These are phyloP conservation scores for Enteromius afrohamiltoni DNA, from an alignment of 2,797 vertebrate genomes.

Conservation along the genomic window DNA sequence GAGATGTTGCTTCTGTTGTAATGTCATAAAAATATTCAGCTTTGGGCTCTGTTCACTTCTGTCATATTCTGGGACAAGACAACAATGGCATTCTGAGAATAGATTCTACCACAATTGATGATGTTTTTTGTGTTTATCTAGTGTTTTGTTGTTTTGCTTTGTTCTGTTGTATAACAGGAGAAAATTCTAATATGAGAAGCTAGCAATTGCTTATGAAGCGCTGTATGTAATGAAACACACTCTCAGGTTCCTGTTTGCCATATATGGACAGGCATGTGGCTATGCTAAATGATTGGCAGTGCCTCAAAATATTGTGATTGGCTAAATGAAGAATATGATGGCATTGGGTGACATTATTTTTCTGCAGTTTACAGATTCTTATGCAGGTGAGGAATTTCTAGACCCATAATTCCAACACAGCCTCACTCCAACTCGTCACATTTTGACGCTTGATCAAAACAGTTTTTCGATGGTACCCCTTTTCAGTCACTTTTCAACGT, in stretches of 20 bases:
- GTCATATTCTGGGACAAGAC: slow-evolving; percentile 19
- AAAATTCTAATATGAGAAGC: background rate
- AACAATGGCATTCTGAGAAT: slow-evolving; percentile 21
- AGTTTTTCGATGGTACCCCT: too few relatives aligned
- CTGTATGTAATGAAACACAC: background rate
- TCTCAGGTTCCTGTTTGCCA: background rate
- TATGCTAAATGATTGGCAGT: background rate
- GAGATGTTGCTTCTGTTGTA: slow-evolving; percentile 39
- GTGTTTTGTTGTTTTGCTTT: slow-evolving; percentile 25
- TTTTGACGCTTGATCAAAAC: too few relatives aligned
- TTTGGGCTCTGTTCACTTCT: slow-evolving; percentile 34
- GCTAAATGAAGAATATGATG: background rate
- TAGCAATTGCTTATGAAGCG: background rate
- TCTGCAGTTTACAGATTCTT: background rate
- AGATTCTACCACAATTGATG: slow-evolving; percentile 3
- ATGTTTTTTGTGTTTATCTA: background rate
- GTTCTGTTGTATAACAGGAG: background rate
- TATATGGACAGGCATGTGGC: background rate
- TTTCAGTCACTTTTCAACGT: too few relatives aligned
- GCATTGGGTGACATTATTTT: background rate
- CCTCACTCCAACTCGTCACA: too few relatives aligned
- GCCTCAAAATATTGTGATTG: background rate
- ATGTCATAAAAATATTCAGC: slow-evolving; percentile 47
- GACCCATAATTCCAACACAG: too few relatives aligned
- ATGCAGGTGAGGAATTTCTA: background rate